Base-by-base conservation (phyloP, 2,888 invertebrate species). In the Druceiella hillmani region DNA sequence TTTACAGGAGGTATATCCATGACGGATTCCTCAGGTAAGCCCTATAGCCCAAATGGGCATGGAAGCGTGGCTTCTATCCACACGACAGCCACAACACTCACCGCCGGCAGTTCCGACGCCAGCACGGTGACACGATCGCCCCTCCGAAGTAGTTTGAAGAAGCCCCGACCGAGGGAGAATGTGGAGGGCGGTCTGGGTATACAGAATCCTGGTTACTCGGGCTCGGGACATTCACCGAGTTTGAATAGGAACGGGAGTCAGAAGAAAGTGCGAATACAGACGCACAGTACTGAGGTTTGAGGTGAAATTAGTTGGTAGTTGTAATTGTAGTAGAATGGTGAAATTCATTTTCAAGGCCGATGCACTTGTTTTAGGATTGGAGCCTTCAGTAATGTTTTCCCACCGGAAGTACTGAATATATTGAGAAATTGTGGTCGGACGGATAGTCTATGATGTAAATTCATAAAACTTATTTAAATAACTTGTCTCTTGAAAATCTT, bases 271-370 rank as follows among this genome's bases (percentile, higher is more conserved):
- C 77, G 91, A 44, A 91, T 92, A 61, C 89, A 91, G 59, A 90
- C 91, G 22, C 89, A 89, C 59, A 90, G 90, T 57, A 92, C 91
- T 26, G 90, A 90, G 61, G 91, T 91, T 45, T 90, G n/a, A n/a
- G n/a, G n/a, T n/a, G n/a, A n/a, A n/a, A n/a, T n/a, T n/a, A n/a
- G n/a, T n/a, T n/a, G n/a, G n/a, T n/a, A n/a, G n/a, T n/a, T n/a
- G n/a, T n/a, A n/a, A n/a, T n/a, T n/a, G n/a, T n/a, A n/a, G n/a
- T n/a, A n/a, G n/a, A n/a, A n/a, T n/a, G n/a, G n/a, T n/a, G n/a
- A n/a, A n/a, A n/a, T n/a, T n/a, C n/a, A n/a, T n/a, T n/a, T n/a
- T n/a, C n/a, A n/a, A n/a, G n/a, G n/a, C n/a, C n/a, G n/a, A n/a
- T n/a, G n/a, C n/a, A n/a, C n/a, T n/a, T n/a, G n/a, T n/a, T n/a